Percentiles rank a stretch among this genome's conserved stretches.
Conservation (phyloP, 2,113 vertebrate genomes). For the Oreocharis arfaki region DNA sequence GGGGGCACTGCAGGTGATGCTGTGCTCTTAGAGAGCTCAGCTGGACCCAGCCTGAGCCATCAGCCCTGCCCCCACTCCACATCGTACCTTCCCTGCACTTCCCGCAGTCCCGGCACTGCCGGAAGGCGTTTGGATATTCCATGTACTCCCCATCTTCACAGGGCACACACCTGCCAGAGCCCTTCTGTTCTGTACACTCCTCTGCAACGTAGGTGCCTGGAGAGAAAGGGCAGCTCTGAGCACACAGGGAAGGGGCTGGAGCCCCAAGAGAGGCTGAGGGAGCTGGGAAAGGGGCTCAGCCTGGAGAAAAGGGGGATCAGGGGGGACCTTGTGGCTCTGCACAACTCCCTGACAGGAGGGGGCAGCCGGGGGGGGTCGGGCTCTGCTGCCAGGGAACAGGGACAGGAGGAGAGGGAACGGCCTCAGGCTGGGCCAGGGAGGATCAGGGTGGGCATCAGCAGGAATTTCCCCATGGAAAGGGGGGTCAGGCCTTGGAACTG, state of each 20-base stretch:
- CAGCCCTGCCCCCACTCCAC: not conserved
- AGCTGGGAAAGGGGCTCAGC: not conserved
- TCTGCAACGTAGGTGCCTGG: not conserved
- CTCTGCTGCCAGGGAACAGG: not conserved
- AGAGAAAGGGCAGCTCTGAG: not conserved
- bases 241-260: not conserved
- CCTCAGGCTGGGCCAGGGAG: not conserved
- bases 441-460: not conserved
- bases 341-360: not conserved
- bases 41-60: not conserved
- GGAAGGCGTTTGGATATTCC: not conserved
- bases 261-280: not conserved
- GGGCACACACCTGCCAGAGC: not conserved
- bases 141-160: not conserved
- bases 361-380: not conserved
- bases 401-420: not conserved
- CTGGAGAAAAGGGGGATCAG: not conserved
- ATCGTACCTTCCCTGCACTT: slow-evolving; percentile 15
- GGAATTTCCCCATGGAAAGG: not conserved
- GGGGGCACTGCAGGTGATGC: not conserved
- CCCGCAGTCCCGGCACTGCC: not conserved
- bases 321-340: not conserved
- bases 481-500: accelerated
- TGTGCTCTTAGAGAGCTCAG: not conserved
- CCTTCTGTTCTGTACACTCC: accelerated